Evolutionary conservation across 2,113 vertebrate species (phyloP).

Genomic region (Amphiprion ocellaris): DNA sequence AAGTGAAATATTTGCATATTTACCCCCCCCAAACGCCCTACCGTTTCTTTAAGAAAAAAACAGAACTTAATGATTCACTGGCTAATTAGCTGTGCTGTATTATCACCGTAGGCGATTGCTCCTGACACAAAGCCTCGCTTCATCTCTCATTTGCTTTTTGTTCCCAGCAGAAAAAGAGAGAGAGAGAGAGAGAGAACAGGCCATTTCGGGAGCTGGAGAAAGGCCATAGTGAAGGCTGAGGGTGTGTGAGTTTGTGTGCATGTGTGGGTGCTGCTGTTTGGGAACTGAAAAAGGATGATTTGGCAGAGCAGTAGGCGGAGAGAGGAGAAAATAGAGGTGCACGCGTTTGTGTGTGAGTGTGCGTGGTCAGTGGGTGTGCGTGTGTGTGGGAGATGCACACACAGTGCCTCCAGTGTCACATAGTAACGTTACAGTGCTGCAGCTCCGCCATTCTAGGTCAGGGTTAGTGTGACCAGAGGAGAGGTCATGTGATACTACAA

Average conservation of each 20-base stretch:
- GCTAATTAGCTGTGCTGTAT: background rate
- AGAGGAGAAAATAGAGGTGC: slow-evolving; percentile 36
- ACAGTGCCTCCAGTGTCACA: slow-evolving; percentile 36
- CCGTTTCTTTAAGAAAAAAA: background rate
- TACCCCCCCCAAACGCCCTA: background rate
- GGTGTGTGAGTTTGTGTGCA: background rate
- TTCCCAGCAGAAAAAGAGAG: slow-evolving; percentile 9
- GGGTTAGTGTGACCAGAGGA: slow-evolving; percentile 50
- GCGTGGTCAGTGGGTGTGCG: background rate
- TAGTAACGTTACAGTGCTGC: slow-evolving; percentile 32
- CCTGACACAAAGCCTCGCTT: slow-evolving; percentile 13
- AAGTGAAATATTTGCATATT: background rate
- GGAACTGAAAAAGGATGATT: slow-evolving; percentile 48
- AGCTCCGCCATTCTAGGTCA: slow-evolving; percentile 51
- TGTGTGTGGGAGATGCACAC: slow-evolving; percentile 16
- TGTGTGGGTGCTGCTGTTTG: slow-evolving; percentile 22
- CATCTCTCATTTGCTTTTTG: slow-evolving; percentile 28
- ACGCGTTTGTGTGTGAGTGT: slow-evolving; percentile 3
- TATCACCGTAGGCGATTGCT: background rate
- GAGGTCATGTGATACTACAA: slow-evolving; percentile 32
- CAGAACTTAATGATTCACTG: background rate
- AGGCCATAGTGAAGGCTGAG: slow-evolving; percentile 28
- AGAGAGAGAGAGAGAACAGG: too few relatives aligned
- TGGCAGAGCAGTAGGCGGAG: slow-evolving; percentile 26
- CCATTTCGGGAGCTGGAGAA: slow-evolving; percentile 25